Percentiles rank a stretch among this genome's conserved stretches.
phyloP scores from a whole-genome alignment of 2,888 invertebrate genomes.

The Lottia scabra region DNA sequence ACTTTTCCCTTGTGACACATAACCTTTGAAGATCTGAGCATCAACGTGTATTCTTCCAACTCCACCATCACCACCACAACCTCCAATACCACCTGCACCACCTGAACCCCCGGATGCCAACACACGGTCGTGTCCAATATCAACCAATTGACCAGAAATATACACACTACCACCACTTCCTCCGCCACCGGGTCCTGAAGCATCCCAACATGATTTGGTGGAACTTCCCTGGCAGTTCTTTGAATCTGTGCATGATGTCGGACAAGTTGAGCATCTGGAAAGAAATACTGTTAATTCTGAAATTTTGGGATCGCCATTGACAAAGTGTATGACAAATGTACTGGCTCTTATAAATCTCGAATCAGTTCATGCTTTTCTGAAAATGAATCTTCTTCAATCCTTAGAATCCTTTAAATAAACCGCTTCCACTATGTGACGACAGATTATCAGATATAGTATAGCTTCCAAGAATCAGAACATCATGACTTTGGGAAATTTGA shows the following conservation, averaged over 20 bases:
- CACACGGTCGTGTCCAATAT: slow-evolving; percentile 41
- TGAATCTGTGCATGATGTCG: slow-evolving; percentile 30
- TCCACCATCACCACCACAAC: slow-evolving; percentile 45
- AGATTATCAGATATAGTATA: too few relatives aligned
- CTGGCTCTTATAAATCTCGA: too few relatives aligned
- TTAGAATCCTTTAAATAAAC: too few relatives aligned
- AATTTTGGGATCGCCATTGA: too few relatives aligned
- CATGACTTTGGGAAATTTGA: too few relatives aligned
- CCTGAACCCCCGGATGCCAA: slow-evolving; percentile 43
- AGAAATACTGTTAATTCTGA: not conserved
- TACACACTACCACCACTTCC: slow-evolving; percentile 54
- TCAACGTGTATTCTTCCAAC: slow-evolving; percentile 47
- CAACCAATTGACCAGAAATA: slow-evolving; percentile 42
- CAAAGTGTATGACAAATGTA: too few relatives aligned
- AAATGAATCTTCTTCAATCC: too few relatives aligned
- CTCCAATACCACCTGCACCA: slow-evolving; percentile 35
- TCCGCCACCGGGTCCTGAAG: slow-evolving; percentile 53
- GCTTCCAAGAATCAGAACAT: too few relatives aligned
- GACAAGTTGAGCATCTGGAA: slow-evolving; percentile 41
- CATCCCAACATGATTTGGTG: slow-evolving; percentile 47
- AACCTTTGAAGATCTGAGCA: slow-evolving; percentile 38
- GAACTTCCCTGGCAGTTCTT: slow-evolving; percentile 35
- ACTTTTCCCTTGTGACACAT: slow-evolving; percentile 9
- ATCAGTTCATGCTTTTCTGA: too few relatives aligned
- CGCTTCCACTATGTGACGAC: too few relatives aligned